These are phyloP conservation scores for Torymus tubicola DNA, from an alignment of 2,888 invertebrate species.

Conservation along the genomic window DNA sequence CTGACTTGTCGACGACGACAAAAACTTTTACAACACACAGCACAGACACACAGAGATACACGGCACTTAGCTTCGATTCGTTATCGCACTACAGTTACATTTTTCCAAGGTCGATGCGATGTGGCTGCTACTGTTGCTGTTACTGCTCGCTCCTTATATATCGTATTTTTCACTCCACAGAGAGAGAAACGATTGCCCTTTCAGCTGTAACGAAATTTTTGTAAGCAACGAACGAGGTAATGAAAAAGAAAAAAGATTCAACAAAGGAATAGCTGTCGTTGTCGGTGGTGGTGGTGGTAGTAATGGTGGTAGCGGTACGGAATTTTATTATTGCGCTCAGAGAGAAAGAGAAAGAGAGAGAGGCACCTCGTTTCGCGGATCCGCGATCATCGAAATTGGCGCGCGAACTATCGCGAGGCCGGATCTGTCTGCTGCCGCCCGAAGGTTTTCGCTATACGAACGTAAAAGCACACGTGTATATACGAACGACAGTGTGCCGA, in stretches of 20 bases:
- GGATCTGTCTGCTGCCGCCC: too few relatives aligned
- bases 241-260: background rate
- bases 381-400: conserved; percentile 19
- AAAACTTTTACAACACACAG: too few relatives aligned
- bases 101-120: background rate
- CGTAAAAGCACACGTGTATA: too few relatives aligned
- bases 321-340: conserved; percentile 12
- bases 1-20: background rate
- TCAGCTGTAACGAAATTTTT: conserved; percentile 30
- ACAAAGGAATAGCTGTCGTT: too few relatives aligned
- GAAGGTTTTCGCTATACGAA: too few relatives aligned
- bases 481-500: too few relatives aligned
- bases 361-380: conserved; percentile 19
- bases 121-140: background rate
- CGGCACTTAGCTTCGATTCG: conserved; percentile 2
- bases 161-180: too few relatives aligned
- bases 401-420: background rate
- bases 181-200: background rate
- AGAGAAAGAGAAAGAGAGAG: background rate
- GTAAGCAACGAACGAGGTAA: background rate
- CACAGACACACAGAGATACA: background rate
- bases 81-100: conserved; percentile 31
- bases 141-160: background rate
- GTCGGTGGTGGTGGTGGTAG: too few relatives aligned
- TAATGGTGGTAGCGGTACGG: too few relatives aligned